Base-by-base conservation (phyloP, 1,140 invertebrate species). In the Lithobius niger region DNA sequence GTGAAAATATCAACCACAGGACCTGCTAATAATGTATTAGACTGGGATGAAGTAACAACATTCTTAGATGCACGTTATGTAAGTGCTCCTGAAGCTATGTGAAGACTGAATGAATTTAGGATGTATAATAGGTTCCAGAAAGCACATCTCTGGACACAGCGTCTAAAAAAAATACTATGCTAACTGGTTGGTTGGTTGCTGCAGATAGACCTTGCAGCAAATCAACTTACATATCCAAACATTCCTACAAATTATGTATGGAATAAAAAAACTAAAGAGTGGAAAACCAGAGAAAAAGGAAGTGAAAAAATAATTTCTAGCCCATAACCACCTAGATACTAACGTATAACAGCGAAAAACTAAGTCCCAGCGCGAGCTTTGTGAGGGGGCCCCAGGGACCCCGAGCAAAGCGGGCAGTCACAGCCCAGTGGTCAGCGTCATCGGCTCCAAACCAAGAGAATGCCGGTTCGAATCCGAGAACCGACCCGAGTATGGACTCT, bases 91-190 rank as follows among this genome's bases (percentile, higher is more conserved):
- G 65, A 66, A 55, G 63, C 64, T 24, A 47, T 64, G 18, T 66
- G 65, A 62, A 55, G 64, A 65, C 69, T 16, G 65, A 70, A 61
- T 69, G 69, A 62, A 65, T 69, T 53, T 70, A 76, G 52, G 36
- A 49, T 10, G 57, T 69, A 27, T 63, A 60, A 54, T 69, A 65
- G 48, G 64, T 54, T 3, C 27, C 24, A 2, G 52, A 52, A 48
- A 63, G 63, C 53, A 57, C 56, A 40, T 25, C 13, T 22, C n/a
- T 50, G 40, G 58, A 43, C 52, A 52, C 55, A 31, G 18, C 40
- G 31, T 48, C 51, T 40, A 52, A 52, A 26, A 52, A 27, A 27
- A 13, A 18, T 27, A 61, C 59, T 54, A 61, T 53, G 27, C 47
- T 61, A 47, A 61, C 60, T n/a, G 53, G 13, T 25, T 62, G 61